A percentile compares a stretch with the other conserved stretches of the same genome.
phyloP scores from a whole-genome alignment of 2,113 vertebrate species.

The Gavia stellata region DNA sequence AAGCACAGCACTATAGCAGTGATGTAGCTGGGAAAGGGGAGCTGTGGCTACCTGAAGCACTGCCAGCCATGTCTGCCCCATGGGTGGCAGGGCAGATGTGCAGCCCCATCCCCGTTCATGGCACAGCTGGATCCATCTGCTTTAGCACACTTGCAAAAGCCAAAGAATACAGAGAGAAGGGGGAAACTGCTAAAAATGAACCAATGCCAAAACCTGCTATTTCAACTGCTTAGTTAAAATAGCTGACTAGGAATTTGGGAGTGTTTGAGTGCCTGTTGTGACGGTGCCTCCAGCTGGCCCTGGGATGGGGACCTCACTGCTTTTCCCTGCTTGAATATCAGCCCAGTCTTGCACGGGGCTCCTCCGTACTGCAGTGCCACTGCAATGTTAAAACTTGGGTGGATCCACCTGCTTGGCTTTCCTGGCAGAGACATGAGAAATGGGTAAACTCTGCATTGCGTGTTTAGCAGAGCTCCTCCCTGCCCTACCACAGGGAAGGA shows the following conservation, averaged over 20 bases:
- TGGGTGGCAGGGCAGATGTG: not conserved
- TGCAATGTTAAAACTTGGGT: not conserved
- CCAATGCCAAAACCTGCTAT: not conserved
- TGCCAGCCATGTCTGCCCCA: not conserved
- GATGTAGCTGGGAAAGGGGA: not conserved
- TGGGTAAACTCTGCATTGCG: not conserved
- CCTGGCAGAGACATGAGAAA: not conserved
- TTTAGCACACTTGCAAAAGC: not conserved
- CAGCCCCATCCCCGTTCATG: not conserved
- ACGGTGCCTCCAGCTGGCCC: not conserved
- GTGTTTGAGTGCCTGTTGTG: not conserved
- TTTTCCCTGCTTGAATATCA: not conserved
- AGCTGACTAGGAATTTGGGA: not conserved
- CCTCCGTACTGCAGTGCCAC: not conserved
- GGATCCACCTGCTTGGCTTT: not conserved
- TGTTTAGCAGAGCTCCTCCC: not conserved
- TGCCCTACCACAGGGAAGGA: accelerated
- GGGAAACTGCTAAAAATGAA: not conserved
- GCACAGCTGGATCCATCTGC: not conserved
- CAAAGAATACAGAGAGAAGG: not conserved
- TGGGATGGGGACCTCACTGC: not conserved
- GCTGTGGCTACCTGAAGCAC: not conserved
- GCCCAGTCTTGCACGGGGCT: accelerated
- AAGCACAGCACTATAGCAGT: not conserved
- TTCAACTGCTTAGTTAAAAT: not conserved